Conservation (phyloP, 2,797 vertebrate genomes). For the Myotis planiceps region DNA sequence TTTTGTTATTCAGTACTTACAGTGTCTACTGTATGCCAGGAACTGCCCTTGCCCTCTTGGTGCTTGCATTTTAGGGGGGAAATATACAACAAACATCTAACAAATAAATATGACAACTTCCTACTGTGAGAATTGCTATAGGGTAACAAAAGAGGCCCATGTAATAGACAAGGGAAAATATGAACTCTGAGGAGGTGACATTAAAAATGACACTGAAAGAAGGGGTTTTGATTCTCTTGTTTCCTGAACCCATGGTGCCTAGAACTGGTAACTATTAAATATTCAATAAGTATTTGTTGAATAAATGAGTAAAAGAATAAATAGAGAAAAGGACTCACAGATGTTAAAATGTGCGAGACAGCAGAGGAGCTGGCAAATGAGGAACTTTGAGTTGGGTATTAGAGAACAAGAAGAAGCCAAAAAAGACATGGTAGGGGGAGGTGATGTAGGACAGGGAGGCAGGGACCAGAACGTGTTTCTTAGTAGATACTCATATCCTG, state of each 20-base stretch:
- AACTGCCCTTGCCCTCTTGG: not conserved
- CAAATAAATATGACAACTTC: not conserved
- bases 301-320: not conserved
- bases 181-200: not conserved
- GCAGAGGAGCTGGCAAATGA: not conserved
- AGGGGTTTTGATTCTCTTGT: not conserved
- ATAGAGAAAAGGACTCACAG: not conserved
- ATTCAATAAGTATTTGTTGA: not conserved
- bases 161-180: not conserved
- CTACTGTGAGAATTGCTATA: not conserved
- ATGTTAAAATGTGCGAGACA: not conserved
- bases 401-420: not conserved
- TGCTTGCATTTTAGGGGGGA: not conserved
- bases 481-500: not conserved
- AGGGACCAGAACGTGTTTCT: fast-evolving
- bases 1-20: not conserved
- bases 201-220: not conserved
- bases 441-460: not conserved
- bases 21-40: not conserved
- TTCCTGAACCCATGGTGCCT: not conserved
- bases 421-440: not conserved
- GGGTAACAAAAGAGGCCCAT: not conserved
- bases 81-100: not conserved
- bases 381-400: not conserved
- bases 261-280: not conserved